A percentile compares a stretch with the other conserved stretches of the same genome.
Evolutionary conservation across 2,113 vertebrate species (phyloP).

Genomic region (Dendrocopos noguchii): DNA sequence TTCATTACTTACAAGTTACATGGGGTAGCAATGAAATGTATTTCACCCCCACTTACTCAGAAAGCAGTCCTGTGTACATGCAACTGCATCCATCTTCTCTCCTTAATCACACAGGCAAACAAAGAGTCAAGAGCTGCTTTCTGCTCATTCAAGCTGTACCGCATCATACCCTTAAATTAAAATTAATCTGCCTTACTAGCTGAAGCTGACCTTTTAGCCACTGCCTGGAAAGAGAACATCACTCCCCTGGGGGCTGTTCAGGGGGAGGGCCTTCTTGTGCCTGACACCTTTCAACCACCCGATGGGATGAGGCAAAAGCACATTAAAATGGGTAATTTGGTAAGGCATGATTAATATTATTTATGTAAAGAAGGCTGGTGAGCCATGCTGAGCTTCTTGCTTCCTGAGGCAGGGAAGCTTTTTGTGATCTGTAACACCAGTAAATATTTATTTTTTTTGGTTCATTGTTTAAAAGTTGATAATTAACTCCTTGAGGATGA

Average conservation of each 20-base stretch:
- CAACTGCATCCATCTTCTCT: not conserved
- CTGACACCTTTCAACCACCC: not conserved
- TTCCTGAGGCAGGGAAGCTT: not conserved
- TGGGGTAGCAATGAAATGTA: not conserved
- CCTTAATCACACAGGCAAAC: not conserved
- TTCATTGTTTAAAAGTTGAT: not conserved
- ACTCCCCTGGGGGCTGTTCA: constrained; percentile 10
- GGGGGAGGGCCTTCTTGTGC: not conserved
- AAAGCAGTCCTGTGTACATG: not conserved
- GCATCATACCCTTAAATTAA: constrained; percentile 49
- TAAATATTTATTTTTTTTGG: not conserved
- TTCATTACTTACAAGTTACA: not conserved
- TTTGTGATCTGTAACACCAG: not conserved
- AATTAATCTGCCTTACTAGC: constrained; percentile 68
- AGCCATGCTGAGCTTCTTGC: not conserved
- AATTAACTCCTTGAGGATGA: not conserved
- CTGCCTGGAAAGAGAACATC: constrained; percentile 65
- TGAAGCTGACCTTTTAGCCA: constrained; percentile 69
- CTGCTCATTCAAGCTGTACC: not conserved
- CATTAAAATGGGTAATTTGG: constrained; percentile 44
- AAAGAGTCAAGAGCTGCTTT: not conserved
- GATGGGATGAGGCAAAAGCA: not conserved
- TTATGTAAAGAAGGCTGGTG: not conserved
- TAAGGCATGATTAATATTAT: constrained; percentile 35
- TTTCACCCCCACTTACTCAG: constrained; percentile 1